Percentiles rank a stretch among this genome's conserved stretches.
Evolutionary conservation across 2,113 vertebrate species (phyloP).

Genomic region (Coryphaenoides rupestris): DNA sequence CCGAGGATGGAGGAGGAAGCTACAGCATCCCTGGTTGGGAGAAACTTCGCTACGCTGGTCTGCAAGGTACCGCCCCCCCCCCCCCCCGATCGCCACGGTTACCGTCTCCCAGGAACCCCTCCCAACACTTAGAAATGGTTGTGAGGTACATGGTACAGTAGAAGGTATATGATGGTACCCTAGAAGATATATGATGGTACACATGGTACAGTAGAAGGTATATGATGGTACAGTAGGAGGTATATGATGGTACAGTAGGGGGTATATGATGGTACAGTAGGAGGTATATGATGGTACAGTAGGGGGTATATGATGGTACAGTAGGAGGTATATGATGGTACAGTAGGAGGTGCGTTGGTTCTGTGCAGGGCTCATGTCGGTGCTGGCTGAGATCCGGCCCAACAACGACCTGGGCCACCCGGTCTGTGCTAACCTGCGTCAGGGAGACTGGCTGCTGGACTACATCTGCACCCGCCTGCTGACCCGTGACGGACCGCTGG

Average conservation of each 20-base stretch:
- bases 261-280: neutral
- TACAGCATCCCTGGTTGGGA: slow-evolving; percentile 90
- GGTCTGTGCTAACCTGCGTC: slow-evolving; percentile 90
- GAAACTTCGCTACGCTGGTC: slow-evolving; percentile 85
- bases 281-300: neutral
- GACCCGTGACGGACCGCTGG: slow-evolving; percentile 76
- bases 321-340: neutral
- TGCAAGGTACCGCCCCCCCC: slow-evolving; percentile 96
- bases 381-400: slow-evolving; percentile 88
- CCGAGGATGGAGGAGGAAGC: slow-evolving; percentile 91
- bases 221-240: neutral
- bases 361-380: slow-evolving; percentile 84
- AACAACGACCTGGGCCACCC: slow-evolving; percentile 96
- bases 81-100: neutral
- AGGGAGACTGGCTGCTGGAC: slow-evolving; percentile 97
- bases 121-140: neutral
- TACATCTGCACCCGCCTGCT: slow-evolving; percentile 86
- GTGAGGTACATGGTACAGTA: neutral
- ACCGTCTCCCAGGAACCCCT: neutral
- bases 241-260: neutral
- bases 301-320: neutral
- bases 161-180: neutral
- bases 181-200: neutral
- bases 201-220: too few species aligned
- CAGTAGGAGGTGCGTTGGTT: slow-evolving; percentile 2